Evolutionary conservation across 2,113 vertebrate species (phyloP).

Genomic region (Leucopternis melanops): DNA sequence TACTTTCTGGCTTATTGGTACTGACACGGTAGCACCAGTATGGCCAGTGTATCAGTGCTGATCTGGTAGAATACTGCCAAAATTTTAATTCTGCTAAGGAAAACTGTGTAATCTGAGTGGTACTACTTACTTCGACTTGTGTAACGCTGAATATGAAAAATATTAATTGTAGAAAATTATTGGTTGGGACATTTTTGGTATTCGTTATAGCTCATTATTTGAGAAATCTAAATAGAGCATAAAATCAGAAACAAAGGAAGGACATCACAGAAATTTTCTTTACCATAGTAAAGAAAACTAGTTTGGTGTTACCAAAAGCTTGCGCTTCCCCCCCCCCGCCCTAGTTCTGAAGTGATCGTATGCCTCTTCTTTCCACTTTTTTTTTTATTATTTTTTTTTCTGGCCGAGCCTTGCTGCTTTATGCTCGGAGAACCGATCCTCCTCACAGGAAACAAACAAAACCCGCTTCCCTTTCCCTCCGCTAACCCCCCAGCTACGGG

Average conservation of each 20-base stretch:
- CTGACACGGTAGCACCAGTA: not conserved
- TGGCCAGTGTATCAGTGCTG: accelerated
- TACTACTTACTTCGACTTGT: not conserved
- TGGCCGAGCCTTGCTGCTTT: not conserved
- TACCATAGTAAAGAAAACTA: not conserved
- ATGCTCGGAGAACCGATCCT: accelerated
- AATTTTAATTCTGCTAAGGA: not conserved
- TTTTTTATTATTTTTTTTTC: too few species aligned
- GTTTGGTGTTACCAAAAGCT: not conserved
- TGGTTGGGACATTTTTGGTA: not conserved
- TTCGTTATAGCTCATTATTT: not conserved
- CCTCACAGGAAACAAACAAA: accelerated
- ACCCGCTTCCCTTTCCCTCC: accelerated
- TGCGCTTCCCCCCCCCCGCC: accelerated
- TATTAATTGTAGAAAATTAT: not conserved
- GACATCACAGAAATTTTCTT: not conserved
- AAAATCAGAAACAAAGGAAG: not conserved
- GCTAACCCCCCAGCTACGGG: accelerated
- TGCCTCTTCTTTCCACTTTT: not conserved
- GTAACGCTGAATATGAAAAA: not conserved
- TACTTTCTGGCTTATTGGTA: not conserved
- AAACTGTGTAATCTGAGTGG: not conserved
- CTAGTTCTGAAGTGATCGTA: not conserved
- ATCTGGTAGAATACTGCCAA: not conserved
- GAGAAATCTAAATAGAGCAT: not conserved